Evolutionary conservation across 2,797 vertebrate genomes (phyloP).

Genomic region (Enteromius mattozi): DNA sequence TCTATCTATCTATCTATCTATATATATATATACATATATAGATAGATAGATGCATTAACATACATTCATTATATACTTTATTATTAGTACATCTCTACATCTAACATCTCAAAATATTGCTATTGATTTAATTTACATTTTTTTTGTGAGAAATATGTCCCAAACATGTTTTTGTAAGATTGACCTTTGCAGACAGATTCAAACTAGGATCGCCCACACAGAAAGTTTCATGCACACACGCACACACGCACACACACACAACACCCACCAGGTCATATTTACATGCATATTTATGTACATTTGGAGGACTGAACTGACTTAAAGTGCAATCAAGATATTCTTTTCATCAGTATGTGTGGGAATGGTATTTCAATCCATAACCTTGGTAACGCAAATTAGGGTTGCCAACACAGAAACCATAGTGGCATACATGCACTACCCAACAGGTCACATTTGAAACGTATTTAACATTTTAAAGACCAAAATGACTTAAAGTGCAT

Average conservation of each 20-base stretch:
- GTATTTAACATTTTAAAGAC: neutral
- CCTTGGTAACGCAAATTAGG: neutral
- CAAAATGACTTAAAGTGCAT: neutral
- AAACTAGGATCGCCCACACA: neutral
- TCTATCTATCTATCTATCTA: no score
- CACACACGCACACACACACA: no score
- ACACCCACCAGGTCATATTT: neutral
- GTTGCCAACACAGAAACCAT: neutral
- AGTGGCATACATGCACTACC: neutral
- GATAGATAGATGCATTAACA: no score
- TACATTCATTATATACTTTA: no score
- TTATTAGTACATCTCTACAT: no score
- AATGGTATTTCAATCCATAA: neutral
- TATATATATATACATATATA: no score
- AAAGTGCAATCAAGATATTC: neutral
- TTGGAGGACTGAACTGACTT: neutral
- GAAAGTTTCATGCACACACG: neutral
- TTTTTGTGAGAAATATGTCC: neutral
- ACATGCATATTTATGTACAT: neutral
- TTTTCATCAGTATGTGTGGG: neutral
- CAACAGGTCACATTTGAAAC: neutral
- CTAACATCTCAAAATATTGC: no score
- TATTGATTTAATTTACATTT: neutral
- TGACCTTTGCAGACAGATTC: neutral
- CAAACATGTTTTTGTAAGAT: slow-evolving; percentile 7